Evolutionary conservation across 2,888 invertebrate genomes (phyloP), one percentile per base, ranked within the genome.

Genomic region (Atrina japonica): DNA sequence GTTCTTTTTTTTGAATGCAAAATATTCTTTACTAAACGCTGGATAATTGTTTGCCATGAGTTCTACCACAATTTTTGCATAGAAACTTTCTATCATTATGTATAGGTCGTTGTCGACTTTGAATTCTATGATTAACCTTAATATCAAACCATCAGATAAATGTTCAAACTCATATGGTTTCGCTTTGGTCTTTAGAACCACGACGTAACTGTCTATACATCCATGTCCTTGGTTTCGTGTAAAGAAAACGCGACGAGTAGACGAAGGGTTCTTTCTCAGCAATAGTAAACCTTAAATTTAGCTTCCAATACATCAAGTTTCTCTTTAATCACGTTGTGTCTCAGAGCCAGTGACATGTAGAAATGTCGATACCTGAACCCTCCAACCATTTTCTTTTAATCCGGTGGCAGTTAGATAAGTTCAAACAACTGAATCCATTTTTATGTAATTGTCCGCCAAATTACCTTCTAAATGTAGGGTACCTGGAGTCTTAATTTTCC

Each of bases 31-130:
- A 3, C 58, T 66, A 50, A 35, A 71, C 1, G 66, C 63, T 21
- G 71, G 71, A 35, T 66, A 71, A 2, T 65, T 55, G 5, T 47
- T 25, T 60, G 11, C 23, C 40, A 61, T 61, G 66, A 9, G 9
- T 56, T 25, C 30, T 29, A 23, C 61, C 66, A 71, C 71, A 71
- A 30, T 61, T 66, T 45, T 41, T 56, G 61, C 61, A 66, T 6
- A 23, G 21, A 35, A 35, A 35, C 35, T 35, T 5, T 11, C 35
- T 35, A 35, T 35, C 35, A 5, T 43, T 35, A 5, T 40, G 25
- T 14, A 23, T 7, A 52, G 52, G 49, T 50, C 47, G 49, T 23
- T 29, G 18, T 25, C 16, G 0, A 29, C 27, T 25, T 29, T 29
- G 41, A 40, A 25, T 41, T 11, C 0, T n/a, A 49, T 47, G 6